Conservation (phyloP, 2,113 vertebrate genomes). For the Caretta caretta region DNA sequence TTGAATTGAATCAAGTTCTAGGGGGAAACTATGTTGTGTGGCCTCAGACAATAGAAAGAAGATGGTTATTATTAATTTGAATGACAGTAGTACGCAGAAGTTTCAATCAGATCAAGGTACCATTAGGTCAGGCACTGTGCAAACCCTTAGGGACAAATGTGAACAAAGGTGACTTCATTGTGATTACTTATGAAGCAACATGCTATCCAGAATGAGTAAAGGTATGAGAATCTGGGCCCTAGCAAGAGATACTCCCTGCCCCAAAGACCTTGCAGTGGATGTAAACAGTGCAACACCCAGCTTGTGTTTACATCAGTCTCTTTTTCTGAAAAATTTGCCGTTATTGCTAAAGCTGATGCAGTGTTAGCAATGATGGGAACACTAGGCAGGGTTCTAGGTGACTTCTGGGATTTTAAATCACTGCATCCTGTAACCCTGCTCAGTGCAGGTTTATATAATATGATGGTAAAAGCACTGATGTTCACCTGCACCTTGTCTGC, state of each 20-base stretch:
- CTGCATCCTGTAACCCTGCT: background rate
- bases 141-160: background rate
- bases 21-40: background rate
- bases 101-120: fast-evolving
- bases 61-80: background rate
- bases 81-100: background rate
- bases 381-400: background rate
- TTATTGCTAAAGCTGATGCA: background rate
- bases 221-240: no score
- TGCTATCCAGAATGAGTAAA: no score
- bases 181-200: no score
- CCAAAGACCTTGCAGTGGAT: background rate
- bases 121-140: background rate
- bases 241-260: no score
- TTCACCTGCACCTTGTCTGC: background rate
- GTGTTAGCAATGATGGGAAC: fast-evolving
- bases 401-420: background rate
- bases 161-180: no score
- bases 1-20: background rate
- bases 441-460: background rate
- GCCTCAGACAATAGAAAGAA: background rate
- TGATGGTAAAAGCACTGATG: background rate
- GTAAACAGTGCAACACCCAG: fast-evolving
- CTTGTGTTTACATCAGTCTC: background rate
- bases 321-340: background rate